phyloP scores from a whole-genome alignment of 2,888 invertebrate species.

The Dermolepida albohirtum region DNA sequence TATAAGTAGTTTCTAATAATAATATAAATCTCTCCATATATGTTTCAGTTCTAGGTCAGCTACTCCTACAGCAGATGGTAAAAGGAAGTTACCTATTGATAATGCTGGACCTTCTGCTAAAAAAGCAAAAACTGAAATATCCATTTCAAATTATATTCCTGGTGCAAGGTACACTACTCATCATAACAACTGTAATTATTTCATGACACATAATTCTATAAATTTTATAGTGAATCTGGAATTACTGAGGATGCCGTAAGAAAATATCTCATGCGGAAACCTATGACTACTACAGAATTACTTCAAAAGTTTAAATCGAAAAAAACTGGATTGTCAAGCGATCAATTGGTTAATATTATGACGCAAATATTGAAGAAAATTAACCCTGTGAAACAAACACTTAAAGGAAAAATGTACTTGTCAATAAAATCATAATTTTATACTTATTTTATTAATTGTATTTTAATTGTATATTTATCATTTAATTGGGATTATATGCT shows the following conservation, averaged over 20 bases:
- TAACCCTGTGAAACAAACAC: constrained; percentile 91
- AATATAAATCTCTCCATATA: constrained; percentile 3
- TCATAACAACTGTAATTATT: not conserved
- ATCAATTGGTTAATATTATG: constrained; percentile 92
- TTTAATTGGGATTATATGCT: too few relatives aligned
- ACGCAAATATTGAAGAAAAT: constrained; percentile 95
- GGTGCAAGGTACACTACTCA: constrained; percentile 63
- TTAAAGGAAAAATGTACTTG: constrained; percentile 95
- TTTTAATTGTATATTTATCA: too few relatives aligned
- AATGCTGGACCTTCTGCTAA: constrained; percentile 67
- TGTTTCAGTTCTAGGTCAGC: constrained; percentile 65
- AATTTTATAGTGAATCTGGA: constrained; percentile 79
- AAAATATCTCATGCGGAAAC: constrained; percentile 94
- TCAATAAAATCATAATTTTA: constrained; percentile 76
- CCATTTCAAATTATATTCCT: constrained; percentile 64
- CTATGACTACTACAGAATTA: constrained; percentile 97
- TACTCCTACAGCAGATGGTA: constrained; percentile 64
- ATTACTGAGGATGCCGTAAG: constrained; percentile 96
- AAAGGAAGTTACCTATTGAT: constrained; percentile 63
- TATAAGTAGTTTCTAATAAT: not conserved
- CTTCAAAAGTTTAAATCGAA: constrained; percentile 96
- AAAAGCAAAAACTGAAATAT: constrained; percentile 69
- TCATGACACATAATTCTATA: constrained; percentile 12
- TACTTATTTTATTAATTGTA: not conserved
- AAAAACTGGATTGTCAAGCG: constrained; percentile 89